Evolutionary conservation across 1,140 invertebrate genomes (phyloP), one percentile per base, ranked within the genome.

Genomic region (Aphidius ervi): DNA sequence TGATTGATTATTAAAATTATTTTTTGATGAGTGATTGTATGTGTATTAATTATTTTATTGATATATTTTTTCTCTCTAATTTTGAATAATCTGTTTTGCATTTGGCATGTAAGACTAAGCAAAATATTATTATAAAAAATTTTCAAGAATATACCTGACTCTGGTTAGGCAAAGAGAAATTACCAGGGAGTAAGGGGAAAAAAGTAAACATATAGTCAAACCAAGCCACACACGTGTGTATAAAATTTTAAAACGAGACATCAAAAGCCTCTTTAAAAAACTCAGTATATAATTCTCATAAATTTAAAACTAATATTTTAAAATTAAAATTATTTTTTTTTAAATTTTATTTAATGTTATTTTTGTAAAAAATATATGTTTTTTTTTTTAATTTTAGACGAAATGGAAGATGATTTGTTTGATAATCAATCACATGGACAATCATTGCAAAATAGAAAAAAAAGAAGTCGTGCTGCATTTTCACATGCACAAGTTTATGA

Each of bases 401-500:
- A 79, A 40, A 69, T 74, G 40, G 78, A 80, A 43, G 77, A 79
- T 23, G 77, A 79, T 39, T 70, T 78, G 16, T 79, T 65, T 65
- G 77, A 79, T 59, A 63, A 67, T 48, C 76, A 78, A 63, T 73
- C 65, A n/a, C 76, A 78, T 61, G 70, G 73, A 0, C 75, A 73
- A 40, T 74, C 63, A 43, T 59, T 74, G 16, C 72, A 76, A 46
- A 83, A 79, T n/a, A 83, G 94, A 50, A 97, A 97, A 81, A 97
- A 97, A 74, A 83, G 95, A 43, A 96, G 94, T 31, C 83, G 95
- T 64, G 95, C 95, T 0, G 95, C 95, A 1, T 98, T 98, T 72
- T 96, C 94, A 43, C 95, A 98, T 76, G 93, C 93, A 39, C 90
- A 95, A 80, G 94, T 93, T 4, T 95, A 94, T 76, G 94, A 98